Base-by-base conservation (phyloP, 1,140 invertebrate genomes). In the Pseudomyrmex cubaensis region DNA sequence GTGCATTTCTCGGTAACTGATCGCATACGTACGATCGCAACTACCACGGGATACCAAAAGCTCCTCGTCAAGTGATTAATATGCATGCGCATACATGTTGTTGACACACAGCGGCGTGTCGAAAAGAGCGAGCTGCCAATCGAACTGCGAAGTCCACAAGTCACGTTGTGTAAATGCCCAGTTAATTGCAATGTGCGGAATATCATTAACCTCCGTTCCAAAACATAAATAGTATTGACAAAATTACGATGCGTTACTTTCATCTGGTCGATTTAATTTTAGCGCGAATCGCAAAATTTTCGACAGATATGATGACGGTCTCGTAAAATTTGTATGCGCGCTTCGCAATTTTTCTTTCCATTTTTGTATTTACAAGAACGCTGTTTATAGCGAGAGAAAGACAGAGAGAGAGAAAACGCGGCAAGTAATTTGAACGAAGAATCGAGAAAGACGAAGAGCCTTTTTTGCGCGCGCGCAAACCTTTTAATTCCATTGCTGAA, bases 401-500 rank as follows among this genome's bases (percentile, higher is more conserved):
- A 35, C 0, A 35, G 1, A 13, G 50, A 52, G 48, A 75, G 15
- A 3, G 5, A 35, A 35, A 35, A 35, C 35, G 17, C 22, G 17
- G 48, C 52, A 17, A 70, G 25, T 48, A 70, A 70, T 57, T 69
- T 54, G 5, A 70, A 48, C 52, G 59, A 78, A 59, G 20, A 70
- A 70, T 70, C 7, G 64, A 12, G 7, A 17, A 48, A 48, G 44
- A 78, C 20, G n/a, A 57, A 63, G 50, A 46, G 52, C 9, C 48
- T 75, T 73, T 75, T 80, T 75, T 17, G 56, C 5, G 50, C 5
- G 50, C 25, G 17, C 67, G 22, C 46, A 63, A 82, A 82, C 25
- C 61, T 82, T 82, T 75, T 82, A 80, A 80, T 80, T 80, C 76
- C 54, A 80, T 72, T 72, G 66, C 15, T 72, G 66, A 80, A 80